Base-by-base conservation (phyloP, 2,888 invertebrate genomes). In the Polyploca ridens region DNA sequence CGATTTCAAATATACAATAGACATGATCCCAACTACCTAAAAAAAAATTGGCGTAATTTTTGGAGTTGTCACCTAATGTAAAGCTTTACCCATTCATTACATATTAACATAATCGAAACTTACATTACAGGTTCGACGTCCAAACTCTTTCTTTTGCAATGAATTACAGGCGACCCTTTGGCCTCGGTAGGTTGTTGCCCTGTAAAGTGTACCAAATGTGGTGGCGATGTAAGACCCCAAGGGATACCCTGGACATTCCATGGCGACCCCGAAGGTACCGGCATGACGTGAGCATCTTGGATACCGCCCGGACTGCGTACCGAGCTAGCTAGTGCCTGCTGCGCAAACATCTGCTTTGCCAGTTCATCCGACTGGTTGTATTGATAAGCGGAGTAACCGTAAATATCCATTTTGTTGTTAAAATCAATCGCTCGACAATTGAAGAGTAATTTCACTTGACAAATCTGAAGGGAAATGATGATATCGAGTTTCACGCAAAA, bases 211-310 rank as follows among this genome's bases (percentile, higher is more conserved):
- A 94, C 92, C n/a, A 94, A 70, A 33, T 88, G 84, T 3, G 93
- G 92, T 0, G 93, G 91, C 13, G 90, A 85, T 2, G 84, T 80
- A 75, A 91, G 82, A 13, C 95, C 93, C 95, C 95, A 95, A 0
- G 95, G 85, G 72, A 95, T 81, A 11, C 90, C 89, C 66, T 95
- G 93, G 6, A 94, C 86, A 72, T 94, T 95, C 95, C 95, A 95
- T 0, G 94, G 94, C 1, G 83, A 69, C n/a, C 89, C 90, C 5
- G 92, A 84, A 11, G 94, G 94, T 16, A 78, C 86, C 5, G 93
- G 93, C 90, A 94, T 90, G 13, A 72, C 75, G 68, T 90, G 91
- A 0, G 87, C 78, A 62, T 84, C 88, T 35, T 83, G 75, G 35
- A 83, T 72, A 10, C 69, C 79, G 35, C 54, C 54, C 19, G 82